Conservation (phyloP, 2,888 invertebrate genomes). For the Pandemis cinnamomeana region DNA sequence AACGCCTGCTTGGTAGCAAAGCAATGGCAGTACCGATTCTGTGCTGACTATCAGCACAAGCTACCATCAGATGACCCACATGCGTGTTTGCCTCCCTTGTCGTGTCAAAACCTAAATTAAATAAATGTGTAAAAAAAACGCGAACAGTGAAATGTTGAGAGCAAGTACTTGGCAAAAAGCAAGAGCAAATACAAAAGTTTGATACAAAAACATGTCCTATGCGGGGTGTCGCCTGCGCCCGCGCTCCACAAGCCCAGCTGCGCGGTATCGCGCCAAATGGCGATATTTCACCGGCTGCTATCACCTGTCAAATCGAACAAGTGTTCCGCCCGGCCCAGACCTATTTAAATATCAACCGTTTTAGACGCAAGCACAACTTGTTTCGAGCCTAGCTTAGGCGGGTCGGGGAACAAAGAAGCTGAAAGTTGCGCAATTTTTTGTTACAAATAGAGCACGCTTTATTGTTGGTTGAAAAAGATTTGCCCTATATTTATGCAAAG, state of each 20-base stretch:
- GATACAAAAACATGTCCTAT: slow-evolving; percentile 4
- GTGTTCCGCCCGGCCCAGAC: slow-evolving; percentile 75
- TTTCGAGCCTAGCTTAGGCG: slow-evolving; percentile 56
- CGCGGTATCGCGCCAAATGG: slow-evolving; percentile 63
- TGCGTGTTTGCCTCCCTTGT: no score
- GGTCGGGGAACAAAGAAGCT: slow-evolving; percentile 51
- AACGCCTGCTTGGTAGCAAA: no score
- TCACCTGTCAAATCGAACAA: slow-evolving; percentile 83
- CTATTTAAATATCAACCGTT: slow-evolving; percentile 80
- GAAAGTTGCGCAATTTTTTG: slow-evolving; percentile 20
- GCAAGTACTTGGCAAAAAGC: no score
- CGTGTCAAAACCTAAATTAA: no score
- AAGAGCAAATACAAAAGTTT: background rate
- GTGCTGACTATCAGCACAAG: no score
- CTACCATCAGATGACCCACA: no score
- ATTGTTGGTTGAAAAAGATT: background rate
- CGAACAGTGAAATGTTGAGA: background rate
- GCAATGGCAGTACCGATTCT: no score
- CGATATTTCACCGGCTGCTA: slow-evolving; percentile 78
- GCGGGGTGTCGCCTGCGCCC: slow-evolving; percentile 42
- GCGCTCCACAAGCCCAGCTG: slow-evolving; percentile 59
- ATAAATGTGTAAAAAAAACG: background rate
- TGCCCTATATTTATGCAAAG: background rate
- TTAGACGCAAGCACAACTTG: slow-evolving; percentile 69
- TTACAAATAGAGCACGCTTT: background rate